phyloP scores from a whole-genome alignment of 2,113 vertebrate species.

The Apeltes quadracus region DNA sequence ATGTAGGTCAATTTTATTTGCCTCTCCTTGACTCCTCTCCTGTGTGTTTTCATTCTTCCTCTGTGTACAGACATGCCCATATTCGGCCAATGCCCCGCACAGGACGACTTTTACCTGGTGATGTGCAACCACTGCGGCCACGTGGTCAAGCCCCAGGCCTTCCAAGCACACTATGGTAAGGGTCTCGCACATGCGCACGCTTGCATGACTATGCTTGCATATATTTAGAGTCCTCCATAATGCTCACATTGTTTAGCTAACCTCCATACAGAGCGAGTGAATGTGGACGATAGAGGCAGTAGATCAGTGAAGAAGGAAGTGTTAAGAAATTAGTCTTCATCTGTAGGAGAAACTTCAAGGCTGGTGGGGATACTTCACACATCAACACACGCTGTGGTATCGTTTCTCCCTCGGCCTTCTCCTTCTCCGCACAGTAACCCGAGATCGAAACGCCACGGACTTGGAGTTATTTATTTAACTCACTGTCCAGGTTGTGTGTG shows the following conservation, averaged over 20 bases:
- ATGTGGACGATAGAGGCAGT: background rate
- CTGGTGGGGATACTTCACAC: conserved; percentile 23
- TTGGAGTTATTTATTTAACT: conserved; percentile 46
- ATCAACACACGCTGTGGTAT: conserved; percentile 13
- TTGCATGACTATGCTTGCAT: background rate
- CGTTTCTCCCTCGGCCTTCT: conserved; percentile 18
- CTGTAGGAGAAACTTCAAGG: background rate
- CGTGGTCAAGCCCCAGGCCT: conserved; percentile 99
- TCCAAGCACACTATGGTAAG: conserved; percentile 99
- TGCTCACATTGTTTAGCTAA: background rate
- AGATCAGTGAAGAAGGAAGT: background rate
- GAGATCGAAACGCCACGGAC: conserved; percentile 15
- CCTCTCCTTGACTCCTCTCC: conserved; percentile 32
- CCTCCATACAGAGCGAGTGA: background rate
- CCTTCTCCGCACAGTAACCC: conserved; percentile 29
- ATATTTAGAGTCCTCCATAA: background rate
- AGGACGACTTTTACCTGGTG: conserved; percentile 99
- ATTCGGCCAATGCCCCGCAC: conserved; percentile 98
- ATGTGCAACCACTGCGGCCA: conserved; percentile 99
- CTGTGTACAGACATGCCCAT: conserved; percentile 88
- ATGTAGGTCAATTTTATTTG: conserved; percentile 12
- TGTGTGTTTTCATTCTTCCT: conserved; percentile 26
- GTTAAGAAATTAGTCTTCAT: background rate
- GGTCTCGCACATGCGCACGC: conserved; percentile 46
- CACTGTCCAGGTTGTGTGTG: conserved; percentile 18